phyloP scores from a whole-genome alignment of 2,113 vertebrate genomes.

The Myiozetetes cayanensis region DNA sequence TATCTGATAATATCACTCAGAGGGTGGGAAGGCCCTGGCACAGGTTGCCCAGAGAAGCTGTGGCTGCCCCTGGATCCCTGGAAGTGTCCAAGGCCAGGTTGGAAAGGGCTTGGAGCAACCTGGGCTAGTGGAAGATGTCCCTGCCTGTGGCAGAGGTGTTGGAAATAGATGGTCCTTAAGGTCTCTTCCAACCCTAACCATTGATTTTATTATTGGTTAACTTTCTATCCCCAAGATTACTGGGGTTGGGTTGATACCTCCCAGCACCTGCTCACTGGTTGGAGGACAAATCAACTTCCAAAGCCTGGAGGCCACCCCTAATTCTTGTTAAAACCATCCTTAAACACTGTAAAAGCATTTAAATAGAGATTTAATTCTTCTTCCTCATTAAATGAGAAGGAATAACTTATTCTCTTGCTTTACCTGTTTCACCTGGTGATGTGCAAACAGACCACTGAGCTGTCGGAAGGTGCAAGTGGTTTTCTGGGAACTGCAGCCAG shows the following conservation, averaged over 20 bases:
- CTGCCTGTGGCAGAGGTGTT: background rate
- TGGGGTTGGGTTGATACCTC: background rate
- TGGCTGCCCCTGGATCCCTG: background rate
- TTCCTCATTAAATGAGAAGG: background rate
- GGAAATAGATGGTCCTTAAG: background rate
- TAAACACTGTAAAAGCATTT: background rate
- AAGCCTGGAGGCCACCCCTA: background rate
- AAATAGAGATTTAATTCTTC: background rate
- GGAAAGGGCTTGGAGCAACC: fast-evolving
- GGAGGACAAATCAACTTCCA: background rate
- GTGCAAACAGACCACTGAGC: background rate
- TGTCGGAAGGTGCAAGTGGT: background rate
- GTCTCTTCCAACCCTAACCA: background rate
- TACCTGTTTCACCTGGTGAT: background rate
- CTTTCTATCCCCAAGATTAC: background rate
- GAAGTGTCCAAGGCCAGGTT: background rate
- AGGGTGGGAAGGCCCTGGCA: background rate
- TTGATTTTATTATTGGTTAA: background rate
- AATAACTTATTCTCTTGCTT: background rate
- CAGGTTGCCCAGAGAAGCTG: background rate
- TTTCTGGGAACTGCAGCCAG: background rate
- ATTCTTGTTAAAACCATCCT: background rate
- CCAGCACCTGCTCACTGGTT: background rate
- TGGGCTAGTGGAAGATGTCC: background rate
- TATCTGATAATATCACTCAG: background rate